These are phyloP conservation scores for Diplazon laetatorius DNA, from an alignment of 2,888 invertebrate genomes.

Conservation along the genomic window DNA sequence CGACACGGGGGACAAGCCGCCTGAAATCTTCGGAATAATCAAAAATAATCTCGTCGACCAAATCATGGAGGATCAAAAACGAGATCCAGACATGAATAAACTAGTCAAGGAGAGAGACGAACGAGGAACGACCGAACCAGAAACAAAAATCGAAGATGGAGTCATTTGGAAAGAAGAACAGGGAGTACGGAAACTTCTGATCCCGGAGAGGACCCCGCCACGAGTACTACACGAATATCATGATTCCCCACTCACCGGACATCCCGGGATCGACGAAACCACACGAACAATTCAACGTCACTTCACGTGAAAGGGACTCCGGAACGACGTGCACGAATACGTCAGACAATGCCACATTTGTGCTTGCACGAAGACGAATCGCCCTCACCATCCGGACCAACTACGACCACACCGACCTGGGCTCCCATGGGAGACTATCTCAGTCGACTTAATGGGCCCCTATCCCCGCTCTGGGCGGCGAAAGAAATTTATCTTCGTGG, in stretches of 20 bases:
- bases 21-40: neutral
- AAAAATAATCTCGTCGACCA: neutral
- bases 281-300: neutral
- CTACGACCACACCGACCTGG: neutral
- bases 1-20: neutral
- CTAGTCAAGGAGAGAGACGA: too few species aligned
- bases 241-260: neutral
- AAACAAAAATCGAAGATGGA: neutral
- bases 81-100: neutral
- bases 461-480: neutral
- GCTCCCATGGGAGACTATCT: neutral
- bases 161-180: neutral
- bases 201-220: neutral
- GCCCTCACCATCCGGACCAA: neutral
- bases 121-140: neutral
- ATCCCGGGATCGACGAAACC: neutral
- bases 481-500: slow-evolving; percentile 57
- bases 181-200: neutral
- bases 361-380: neutral
- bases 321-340: neutral
- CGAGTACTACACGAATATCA: neutral
- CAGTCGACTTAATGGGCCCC: slow-evolving; percentile 8
- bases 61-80: neutral
- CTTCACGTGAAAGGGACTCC: neutral
- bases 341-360: neutral